Base-by-base conservation (phyloP, 2,113 vertebrate genomes). In the Donacobius atricapilla region DNA sequence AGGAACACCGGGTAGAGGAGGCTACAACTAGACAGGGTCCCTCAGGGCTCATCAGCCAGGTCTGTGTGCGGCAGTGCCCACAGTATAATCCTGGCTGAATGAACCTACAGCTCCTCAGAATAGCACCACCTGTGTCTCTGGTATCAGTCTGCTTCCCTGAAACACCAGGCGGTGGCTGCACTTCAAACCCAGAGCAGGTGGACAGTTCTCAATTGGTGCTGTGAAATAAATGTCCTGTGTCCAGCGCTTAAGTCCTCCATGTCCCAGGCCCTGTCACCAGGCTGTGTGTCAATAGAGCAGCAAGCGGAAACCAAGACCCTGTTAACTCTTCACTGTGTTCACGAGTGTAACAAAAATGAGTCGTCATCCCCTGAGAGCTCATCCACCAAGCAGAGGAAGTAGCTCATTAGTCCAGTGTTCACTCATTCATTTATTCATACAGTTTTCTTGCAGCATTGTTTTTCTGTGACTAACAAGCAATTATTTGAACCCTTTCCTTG, bases 391-490 rank as follows among this genome's bases (percentile, higher is more conserved):
- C 4, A 19, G 80, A 91, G 95, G 92, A 95, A 96, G 77, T 89
- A 56, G 75, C 86, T 95, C 73, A 75, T 94, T 96, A 95, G 44
- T 37, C 51, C 4, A 1, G n/a, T 70, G 89, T 76, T 92, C 94
- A 30, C 82, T 95, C 54, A 40, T 66, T 91, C 77, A 58, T 94
- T 85, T 83, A 91, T 95, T 91, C 83, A 83, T 70, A 31, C 63
- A 14, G 90, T 88, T 92, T 91, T 93, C 87, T 91, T 94, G 69
- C 93, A 94, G 87, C 84, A 60, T 96, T 94, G 94, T 81, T 88
- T 79, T 89, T 91, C 89, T 64, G 42, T 97, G 93, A 96, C 83
- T 97, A 94, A 88, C n/a, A 23, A 77, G 93, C 90, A 96, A 94
- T 97, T 92, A 96, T 56, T 87, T 68, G 76, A 90, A 83, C 42